Base-by-base conservation (phyloP, 2,797 vertebrate genomes). In the Gymnothorax reevesii region DNA sequence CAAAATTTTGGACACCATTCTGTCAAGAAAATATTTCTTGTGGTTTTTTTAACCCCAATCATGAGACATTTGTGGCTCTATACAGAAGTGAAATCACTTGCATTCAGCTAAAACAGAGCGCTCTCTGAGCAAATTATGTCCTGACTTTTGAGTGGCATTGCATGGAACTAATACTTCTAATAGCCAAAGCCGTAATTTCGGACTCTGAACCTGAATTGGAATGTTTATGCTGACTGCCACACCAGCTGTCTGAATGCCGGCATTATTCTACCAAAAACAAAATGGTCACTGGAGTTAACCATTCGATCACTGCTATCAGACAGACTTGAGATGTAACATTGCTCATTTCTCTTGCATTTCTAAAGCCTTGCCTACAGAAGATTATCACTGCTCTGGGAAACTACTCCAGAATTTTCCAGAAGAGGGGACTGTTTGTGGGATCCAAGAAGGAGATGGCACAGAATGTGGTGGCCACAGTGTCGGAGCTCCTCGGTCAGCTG, bases 321-420 rank as follows among this genome's bases (percentile, higher is more conserved):
- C 2, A n/a, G 7, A 42, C 3, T 17, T 4, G 59, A 66, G 13
- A 59, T 6, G 82, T 60, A 13, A 10, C 17, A 64, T 27, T 73
- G 84, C 87, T 33, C 6, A 3, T 83, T 86, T 79, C 6, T 73
- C 54, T n/a, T 85, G 60, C 2, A 86, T 85, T 33, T 13, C 84
- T 62, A 77, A 88, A 97, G 96, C 54, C 66, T 0, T 97, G 96
- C 57, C 54, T 93, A 12, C 59, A 7, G 77, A 96, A 95, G 91
- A 92, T 96, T 0, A 60, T 89, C 25, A 60, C n/a, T 1, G 90
- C 91, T 73, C 88, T 96, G 6, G 83, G 20, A 1, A 93, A 87
- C 57, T 96, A 96, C 87, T 57, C 0, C 0, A 86, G 86, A 57
- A 88, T 85, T 7, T 88, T 96, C 33, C 77, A 89, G 52, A 85